Evolutionary conservation across 2,113 vertebrate genomes (phyloP), one percentile per base, ranked within the genome.

Genomic region (Oreochromis niloticus): DNA sequence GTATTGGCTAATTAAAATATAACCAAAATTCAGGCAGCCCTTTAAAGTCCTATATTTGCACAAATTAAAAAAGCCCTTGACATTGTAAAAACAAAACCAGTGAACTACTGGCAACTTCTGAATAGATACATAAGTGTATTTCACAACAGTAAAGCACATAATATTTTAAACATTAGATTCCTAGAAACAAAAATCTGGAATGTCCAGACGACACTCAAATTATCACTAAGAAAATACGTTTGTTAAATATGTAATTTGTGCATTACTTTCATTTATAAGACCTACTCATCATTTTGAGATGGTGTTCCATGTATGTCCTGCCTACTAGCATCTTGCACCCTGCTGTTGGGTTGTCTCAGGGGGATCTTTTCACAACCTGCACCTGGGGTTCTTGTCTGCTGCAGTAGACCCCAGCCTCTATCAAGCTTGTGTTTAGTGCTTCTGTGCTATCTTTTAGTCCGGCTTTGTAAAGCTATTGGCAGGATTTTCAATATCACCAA

Each of bases 231-330:
- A 34, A 61, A 34, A 34, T 34, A 17, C 4, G 14, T 6, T 61
- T 61, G 30, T 61, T 61, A 61, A 61, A 61, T 34, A 0, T 61
- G 16, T 34, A 61, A 61, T 11, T 10, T 3, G 3, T 61, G 57
- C 30, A 34, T 19, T 6, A 61, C 16, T 11, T 11, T 10, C 3
- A 54, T 54, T 54, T 54, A 2, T 10, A n/a, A n/a, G 50, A n/a
- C 50, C 17, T 61, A 19, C 57, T 19, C 57, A 61, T 5, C 27
- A 61, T 61, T 61, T 61, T 61, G 57, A 32, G 57, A 61, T 61
- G 57, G 57, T 0, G 30, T 19, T 32, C 8, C 30, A 61, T 34
- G 57, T 61, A 61, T 0, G 1, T 61, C 30, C 3, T 34, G 3
- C 57, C 30, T 61, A 34, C 59, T 6, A 61, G 57, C 30, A 34